Evolutionary conservation across 2,888 invertebrate species (phyloP), one percentile per base, ranked within the genome.

Genomic region (Melipona bicolor): DNA sequence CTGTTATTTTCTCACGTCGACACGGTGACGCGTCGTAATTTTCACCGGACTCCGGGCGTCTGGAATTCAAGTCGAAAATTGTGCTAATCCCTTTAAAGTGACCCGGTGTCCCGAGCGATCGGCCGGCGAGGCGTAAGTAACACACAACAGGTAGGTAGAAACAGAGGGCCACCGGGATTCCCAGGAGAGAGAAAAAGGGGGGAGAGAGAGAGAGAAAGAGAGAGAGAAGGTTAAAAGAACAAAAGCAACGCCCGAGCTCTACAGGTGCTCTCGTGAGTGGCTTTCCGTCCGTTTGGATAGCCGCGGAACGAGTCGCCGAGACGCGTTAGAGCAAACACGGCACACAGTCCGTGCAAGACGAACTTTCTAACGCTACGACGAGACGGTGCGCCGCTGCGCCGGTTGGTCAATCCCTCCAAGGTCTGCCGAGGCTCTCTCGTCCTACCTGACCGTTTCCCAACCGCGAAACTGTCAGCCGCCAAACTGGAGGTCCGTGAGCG

Each of bases 21-120:
- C 61, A 83, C 80, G 83, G 79, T 87, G 91, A 90, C 87, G 89
- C 77, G 88, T 77, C 81, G 77, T 87, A 85, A 89, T 88, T 83
- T 85, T 87, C 83, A 81, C 69, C 69, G 24, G 82, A 49, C 75
- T 54, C 72, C 52, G 49, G 50, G 68, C 64, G 81, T 74, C 71
- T 59, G 49, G 70, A 76, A 76, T 83, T 67, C 73, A 56, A 76
- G 77, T 81, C 85, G 87, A 88, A 87, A 91, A 90, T 90, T 89
- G 88, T 85, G 87, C 90, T 91, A 91, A 92, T 92, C 92, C 91
- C 90, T 90, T 92, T 90, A 91, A 92, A 92, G 90, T 81, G 90
- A 90, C 79, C 86, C 43, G 82, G 70, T 70, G 85, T 87, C 77
- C 76, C 77, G 88, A 88, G 88, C 87, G 90, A 90, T 90, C 87